Evolutionary conservation across 2,888 invertebrate species (phyloP).

Genomic region (Cheilosia grossa): DNA sequence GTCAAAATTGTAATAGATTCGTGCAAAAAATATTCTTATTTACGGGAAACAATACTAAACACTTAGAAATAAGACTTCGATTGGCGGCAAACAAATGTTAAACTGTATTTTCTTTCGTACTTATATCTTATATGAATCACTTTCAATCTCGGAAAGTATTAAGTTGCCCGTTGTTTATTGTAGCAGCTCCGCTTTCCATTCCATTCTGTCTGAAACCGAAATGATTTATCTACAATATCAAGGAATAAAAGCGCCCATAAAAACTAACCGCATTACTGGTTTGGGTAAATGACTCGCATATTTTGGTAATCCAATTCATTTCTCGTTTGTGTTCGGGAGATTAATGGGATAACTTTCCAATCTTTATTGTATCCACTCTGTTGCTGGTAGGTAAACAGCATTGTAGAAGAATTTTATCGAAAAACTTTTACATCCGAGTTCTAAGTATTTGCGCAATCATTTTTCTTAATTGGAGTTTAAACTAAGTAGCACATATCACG

Average conservation of each 20-base stretch:
- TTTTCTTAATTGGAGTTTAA: background rate
- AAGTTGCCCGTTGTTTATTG: no score
- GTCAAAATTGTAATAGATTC: no score
- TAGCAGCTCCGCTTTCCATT: no score
- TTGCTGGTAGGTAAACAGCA: background rate
- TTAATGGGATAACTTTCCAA: conserved; percentile 54
- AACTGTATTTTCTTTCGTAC: no score
- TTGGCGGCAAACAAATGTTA: no score
- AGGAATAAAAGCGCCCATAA: background rate
- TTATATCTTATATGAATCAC: no score
- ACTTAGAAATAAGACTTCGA: no score
- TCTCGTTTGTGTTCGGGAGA: conserved; percentile 30
- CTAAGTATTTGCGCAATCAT: background rate
- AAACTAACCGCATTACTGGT: background rate
- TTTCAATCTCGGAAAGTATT: no score
- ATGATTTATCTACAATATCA: background rate
- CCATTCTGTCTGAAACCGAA: no score
- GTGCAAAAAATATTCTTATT: no score
- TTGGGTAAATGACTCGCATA: background rate
- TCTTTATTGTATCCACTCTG: background rate
- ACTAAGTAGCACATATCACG: no score
- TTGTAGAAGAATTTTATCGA: background rate
- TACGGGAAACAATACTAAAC: no score
- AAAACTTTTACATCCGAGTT: background rate
- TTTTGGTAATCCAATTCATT: background rate